Percentiles rank a stretch among this genome's conserved stretches.
These are phyloP conservation scores for Hydraecia micacea DNA, from an alignment of 2,888 invertebrate genomes.

Conservation along the genomic window DNA sequence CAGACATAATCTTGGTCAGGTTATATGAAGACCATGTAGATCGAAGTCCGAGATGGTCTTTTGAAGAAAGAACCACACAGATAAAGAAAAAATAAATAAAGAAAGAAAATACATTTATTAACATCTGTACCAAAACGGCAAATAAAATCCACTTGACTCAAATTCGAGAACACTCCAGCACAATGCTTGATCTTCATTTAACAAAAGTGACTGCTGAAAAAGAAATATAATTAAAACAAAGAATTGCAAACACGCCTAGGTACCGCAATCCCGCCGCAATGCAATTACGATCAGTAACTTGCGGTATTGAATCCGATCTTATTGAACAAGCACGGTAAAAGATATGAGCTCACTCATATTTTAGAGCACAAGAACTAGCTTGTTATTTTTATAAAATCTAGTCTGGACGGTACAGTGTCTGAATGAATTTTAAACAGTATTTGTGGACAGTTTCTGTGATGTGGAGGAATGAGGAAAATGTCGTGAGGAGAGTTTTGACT, in stretches of 20 bases:
- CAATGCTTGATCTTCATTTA: background rate
- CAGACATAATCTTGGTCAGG: no score
- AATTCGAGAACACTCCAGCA: background rate
- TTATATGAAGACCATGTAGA: no score
- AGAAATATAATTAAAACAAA: background rate
- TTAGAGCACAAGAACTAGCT: conserved; percentile 8
- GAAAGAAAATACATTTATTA: no score
- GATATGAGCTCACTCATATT: conserved; percentile 40
- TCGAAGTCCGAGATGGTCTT: no score
- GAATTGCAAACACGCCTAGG: background rate
- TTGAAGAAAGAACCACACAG: no score
- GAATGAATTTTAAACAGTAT: background rate
- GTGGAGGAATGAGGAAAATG: no score
- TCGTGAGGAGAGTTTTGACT: no score
- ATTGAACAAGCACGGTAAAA: conserved; percentile 41
- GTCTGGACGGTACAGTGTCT: no score
- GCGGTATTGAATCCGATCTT: conserved; percentile 35
- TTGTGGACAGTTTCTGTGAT: no score
- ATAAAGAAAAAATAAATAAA: no score
- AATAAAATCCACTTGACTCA: background rate
- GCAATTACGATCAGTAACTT: conserved; percentile 39
- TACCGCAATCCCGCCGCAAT: conserved; percentile 18
- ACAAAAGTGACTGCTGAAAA: conserved; percentile 3
- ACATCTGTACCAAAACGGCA: background rate
- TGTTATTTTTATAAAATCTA: conserved; percentile 30